Conservation (phyloP, 2,888 invertebrate species). For the Noctua pronuba region DNA sequence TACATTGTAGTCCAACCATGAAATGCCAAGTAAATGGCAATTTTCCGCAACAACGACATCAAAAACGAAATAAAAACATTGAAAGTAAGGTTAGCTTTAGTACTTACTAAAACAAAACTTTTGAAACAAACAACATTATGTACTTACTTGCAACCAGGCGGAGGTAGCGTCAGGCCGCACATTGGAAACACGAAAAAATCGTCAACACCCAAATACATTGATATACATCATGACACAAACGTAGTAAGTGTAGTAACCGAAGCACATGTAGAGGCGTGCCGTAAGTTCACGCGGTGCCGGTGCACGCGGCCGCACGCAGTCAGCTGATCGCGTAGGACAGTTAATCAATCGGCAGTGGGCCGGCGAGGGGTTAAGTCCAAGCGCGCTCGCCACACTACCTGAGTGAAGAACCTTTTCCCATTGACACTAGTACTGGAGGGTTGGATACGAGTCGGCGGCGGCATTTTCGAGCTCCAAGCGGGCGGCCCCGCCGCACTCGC, state of each 20-base stretch:
- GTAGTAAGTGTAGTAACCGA: conserved; percentile 81
- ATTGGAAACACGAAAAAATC: conserved; percentile 73
- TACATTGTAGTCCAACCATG: conserved; percentile 35
- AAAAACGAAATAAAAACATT: conserved; percentile 65
- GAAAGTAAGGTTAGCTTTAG: conserved; percentile 64
- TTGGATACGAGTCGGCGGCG: conserved; percentile 76
- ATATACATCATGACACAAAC: conserved; percentile 82
- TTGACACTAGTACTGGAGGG: conserved; percentile 66
- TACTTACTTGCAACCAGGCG: conserved; percentile 78
- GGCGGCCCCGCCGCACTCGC: conserved; percentile 86
- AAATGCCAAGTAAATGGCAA: conserved; percentile 53
- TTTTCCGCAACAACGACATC: conserved; percentile 46
- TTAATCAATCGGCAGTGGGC: conserved; percentile 62
- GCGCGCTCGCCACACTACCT: conserved; percentile 58
- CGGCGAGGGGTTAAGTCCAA: conserved; percentile 45
- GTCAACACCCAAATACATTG: conserved; percentile 84
- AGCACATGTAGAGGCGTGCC: conserved; percentile 84
- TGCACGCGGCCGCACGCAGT: conserved; percentile 78
- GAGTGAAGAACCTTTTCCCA: conserved; percentile 60
- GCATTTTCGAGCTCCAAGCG: conserved; percentile 81
- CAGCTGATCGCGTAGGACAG: conserved; percentile 80
- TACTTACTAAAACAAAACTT: conserved; percentile 58
- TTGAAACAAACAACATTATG: conserved; percentile 58
- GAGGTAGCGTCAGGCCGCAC: conserved; percentile 70
- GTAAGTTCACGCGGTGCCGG: conserved; percentile 65